A percentile compares a stretch with the other conserved stretches of the same genome.
These are phyloP conservation scores for Conus betulinus DNA, from an alignment of 1,140 invertebrate genomes.

Conservation along the genomic window DNA sequence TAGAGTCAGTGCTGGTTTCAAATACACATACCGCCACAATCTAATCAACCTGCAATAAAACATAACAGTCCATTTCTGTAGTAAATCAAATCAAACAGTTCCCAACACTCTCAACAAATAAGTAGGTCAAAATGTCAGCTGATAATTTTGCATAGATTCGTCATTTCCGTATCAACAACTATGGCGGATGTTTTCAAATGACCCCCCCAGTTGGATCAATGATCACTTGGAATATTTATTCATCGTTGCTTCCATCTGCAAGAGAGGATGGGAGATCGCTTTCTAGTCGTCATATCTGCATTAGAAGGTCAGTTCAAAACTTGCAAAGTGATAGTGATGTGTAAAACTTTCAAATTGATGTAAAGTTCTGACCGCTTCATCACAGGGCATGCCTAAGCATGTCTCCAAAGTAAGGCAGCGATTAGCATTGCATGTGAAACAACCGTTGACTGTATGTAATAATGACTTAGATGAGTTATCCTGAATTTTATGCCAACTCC, in stretches of 20 bases:
- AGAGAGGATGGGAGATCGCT: slow-evolving; percentile 66
- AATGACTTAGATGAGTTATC: too few species aligned
- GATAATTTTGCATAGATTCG: slow-evolving; percentile 40
- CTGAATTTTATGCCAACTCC: too few species aligned
- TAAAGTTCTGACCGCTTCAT: background rate
- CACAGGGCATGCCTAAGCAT: slow-evolving; percentile 42
- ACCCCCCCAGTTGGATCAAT: background rate
- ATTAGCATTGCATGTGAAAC: too few species aligned
- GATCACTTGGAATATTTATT: background rate
- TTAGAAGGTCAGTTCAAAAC: slow-evolving; percentile 63
- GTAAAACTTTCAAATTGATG: background rate
- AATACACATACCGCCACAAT: too few species aligned
- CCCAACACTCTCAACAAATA: background rate
- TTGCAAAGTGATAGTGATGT: background rate
- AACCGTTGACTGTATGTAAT: too few species aligned
- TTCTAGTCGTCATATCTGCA: slow-evolving; percentile 71
- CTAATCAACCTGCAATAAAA: background rate
- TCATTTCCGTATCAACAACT: slow-evolving; percentile 55
- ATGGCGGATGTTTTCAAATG: slow-evolving; percentile 73
- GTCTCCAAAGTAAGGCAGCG: slow-evolving; percentile 1
- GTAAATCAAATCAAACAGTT: background rate
- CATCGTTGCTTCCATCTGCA: background rate
- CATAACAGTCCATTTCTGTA: background rate
- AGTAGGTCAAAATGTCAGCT: slow-evolving; percentile 39
- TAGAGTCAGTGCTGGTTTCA: background rate